A percentile compares a stretch with the other conserved stretches of the same genome.
Conservation (phyloP, 2,113 vertebrate species). For the Pristiophorus japonicus region DNA sequence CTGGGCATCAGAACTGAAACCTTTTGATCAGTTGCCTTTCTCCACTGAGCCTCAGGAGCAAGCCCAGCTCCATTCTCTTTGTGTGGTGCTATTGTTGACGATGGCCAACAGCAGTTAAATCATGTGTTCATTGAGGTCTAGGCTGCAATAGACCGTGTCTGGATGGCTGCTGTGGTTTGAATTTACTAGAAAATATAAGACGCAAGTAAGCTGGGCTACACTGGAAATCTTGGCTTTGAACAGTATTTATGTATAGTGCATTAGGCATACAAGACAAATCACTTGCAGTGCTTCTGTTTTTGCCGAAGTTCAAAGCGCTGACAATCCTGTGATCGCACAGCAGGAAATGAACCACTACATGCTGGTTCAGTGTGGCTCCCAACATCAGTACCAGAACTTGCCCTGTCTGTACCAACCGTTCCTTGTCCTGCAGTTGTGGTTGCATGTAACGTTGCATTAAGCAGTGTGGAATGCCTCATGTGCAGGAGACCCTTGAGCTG, state of each 20-base stretch:
- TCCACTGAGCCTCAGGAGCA: not conserved
- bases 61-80: not conserved
- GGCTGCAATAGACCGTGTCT: not conserved
- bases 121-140: not conserved
- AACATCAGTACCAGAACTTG: not conserved
- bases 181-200: not conserved
- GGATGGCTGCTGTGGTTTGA: not conserved
- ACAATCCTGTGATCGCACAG: not conserved
- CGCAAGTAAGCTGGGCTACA: not conserved
- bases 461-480: not conserved
- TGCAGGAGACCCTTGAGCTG: not conserved
- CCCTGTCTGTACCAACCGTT: not conserved
- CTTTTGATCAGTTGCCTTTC: not conserved
- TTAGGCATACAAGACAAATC: not conserved
- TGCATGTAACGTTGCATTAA: too few relatives aligned
- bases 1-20: not conserved
- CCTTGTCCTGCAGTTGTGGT: not conserved
- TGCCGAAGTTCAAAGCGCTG: not conserved
- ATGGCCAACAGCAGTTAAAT: not conserved
- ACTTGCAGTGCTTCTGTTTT: not conserved
- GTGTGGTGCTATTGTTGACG: not conserved
- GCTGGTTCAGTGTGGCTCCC: not conserved
- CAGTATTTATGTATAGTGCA: not conserved
- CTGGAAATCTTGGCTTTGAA: not conserved
- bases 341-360: not conserved